phyloP scores from a whole-genome alignment of 2,888 invertebrate genomes.

The Cyclophora albipunctata region DNA sequence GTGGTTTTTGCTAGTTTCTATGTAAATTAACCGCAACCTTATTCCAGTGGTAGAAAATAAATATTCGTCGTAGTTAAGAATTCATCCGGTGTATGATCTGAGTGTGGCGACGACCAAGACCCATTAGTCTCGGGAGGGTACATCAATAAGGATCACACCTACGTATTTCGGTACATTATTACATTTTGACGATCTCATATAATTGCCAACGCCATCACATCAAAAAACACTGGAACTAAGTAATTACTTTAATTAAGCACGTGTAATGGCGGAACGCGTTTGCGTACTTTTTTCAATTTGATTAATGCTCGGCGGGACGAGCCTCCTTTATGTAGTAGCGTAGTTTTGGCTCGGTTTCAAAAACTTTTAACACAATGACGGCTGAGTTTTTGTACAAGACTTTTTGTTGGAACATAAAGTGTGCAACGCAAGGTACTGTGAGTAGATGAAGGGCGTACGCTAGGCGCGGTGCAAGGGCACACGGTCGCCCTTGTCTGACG shows the following conservation, averaged over 20 bases:
- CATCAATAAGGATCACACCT: conserved; percentile 18
- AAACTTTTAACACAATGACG: conserved; percentile 3
- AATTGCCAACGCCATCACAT: conserved; percentile 17
- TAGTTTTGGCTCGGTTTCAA: neutral
- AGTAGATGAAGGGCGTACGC: conserved; percentile 42
- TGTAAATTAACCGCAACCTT: conserved; percentile 19
- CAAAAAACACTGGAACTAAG: conserved; percentile 1
- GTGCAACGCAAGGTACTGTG: conserved; percentile 5
- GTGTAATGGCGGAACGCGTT: neutral
- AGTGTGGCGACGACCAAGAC: conserved; percentile 18
- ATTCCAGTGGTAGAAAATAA: conserved; percentile 12
- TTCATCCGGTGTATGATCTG: conserved; percentile 21
- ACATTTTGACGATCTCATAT: conserved; percentile 29
- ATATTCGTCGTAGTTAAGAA: conserved; percentile 13
- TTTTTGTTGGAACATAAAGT: conserved; percentile 1
- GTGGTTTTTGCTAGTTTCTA: conserved; percentile 19
- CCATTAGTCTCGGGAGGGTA: conserved; percentile 26
- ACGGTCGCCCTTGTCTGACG: conserved; percentile 51
- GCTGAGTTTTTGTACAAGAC: neutral
- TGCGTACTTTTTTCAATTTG: conserved; percentile 5
- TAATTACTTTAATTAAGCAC: neutral
- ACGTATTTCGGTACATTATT: conserved; percentile 32
- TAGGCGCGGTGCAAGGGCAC: conserved; percentile 61
- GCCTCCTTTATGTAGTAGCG: neutral
- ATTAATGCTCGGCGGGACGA: conserved; percentile 6